Base-by-base conservation (phyloP, 2,888 invertebrate genomes). In the Phyto melanocephala region DNA sequence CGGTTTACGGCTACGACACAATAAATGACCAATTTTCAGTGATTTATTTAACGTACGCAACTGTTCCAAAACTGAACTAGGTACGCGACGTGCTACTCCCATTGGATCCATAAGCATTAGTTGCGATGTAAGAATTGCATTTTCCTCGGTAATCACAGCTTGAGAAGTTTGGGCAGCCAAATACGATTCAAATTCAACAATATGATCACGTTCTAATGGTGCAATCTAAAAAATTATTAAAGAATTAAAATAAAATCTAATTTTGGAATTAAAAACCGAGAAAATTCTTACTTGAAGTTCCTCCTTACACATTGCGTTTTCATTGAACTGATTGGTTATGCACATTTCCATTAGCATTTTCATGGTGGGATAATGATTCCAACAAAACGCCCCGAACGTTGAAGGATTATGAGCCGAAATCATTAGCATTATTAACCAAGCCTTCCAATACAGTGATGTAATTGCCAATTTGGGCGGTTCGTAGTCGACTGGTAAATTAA, bases 281-380 rank as follows among this genome's bases (percentile, higher is more conserved):
- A 20, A 20, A 15, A 13, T 28, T 13, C 67, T 60, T 68, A 90
- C 90, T 91, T 96, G 95, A 42, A 94, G 88, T 88, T 95, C 95
- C 85, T 94, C 94, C 2, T 92, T 92, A 74, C 92, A 92, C 63
- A 94, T 92, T 84, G 94, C 93, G 50, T 94, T 93, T 63, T 92
- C 92, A 60, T 87, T 87, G 77, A 91, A 89, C 79, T 91, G 91
- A 95, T 96, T 97, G 10, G 98, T 99, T 89, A 99, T 99, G 87
- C 97, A 97, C 95, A 97, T 97, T 92, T 99, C 98, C 94, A 99
- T 98, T 84, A 99, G 93, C 87, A 95, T 95, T 83, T 96, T 93
- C 84, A 99, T 93, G 62, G 96, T 98, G 17, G 98, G 97, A 92
- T 98, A 99, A 85, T 95, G 95, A 86, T 95, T 94, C 95, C 98